Percentiles rank a stretch among this genome's conserved stretches.
These are phyloP conservation scores for Hybognathus amarus DNA, from an alignment of 2,797 vertebrate genomes.

Conservation along the genomic window DNA sequence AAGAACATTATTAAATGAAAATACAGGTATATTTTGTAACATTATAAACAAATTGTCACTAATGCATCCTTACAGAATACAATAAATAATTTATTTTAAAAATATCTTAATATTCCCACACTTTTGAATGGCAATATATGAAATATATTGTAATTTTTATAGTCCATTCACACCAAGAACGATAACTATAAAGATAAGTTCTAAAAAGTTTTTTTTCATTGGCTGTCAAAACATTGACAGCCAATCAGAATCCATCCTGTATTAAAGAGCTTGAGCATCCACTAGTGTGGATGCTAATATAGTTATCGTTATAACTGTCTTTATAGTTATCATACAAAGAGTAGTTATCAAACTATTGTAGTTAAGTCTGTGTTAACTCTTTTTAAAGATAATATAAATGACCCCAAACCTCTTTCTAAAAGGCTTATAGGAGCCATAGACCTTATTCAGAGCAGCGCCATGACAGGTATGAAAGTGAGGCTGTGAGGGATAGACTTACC, in stretches of 20 bases:
- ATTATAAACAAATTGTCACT: background rate
- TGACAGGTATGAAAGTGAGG: too few species aligned
- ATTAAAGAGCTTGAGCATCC: background rate
- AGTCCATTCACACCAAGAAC: background rate
- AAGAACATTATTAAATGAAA: background rate
- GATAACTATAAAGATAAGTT: background rate
- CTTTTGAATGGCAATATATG: background rate
- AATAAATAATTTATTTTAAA: background rate
- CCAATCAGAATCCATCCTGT: background rate
- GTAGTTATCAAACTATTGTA: too few species aligned
- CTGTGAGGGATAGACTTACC: too few species aligned
- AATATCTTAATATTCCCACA: background rate
- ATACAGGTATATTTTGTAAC: background rate
- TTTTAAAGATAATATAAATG: background rate
- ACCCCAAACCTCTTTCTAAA: background rate
- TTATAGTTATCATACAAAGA: background rate
- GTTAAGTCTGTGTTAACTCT: background rate
- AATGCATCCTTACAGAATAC: background rate
- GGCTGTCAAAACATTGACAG: background rate
- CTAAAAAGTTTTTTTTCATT: background rate
- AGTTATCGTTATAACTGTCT: background rate
- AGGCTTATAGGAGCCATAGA: too few species aligned
- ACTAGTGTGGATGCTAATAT: background rate
- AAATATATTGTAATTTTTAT: background rate
- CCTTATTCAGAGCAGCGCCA: too few species aligned